A percentile compares a stretch with the other conserved stretches of the same genome.
These are phyloP conservation scores for Calameuta idolon DNA, from an alignment of 2,888 invertebrate genomes.

Conservation along the genomic window DNA sequence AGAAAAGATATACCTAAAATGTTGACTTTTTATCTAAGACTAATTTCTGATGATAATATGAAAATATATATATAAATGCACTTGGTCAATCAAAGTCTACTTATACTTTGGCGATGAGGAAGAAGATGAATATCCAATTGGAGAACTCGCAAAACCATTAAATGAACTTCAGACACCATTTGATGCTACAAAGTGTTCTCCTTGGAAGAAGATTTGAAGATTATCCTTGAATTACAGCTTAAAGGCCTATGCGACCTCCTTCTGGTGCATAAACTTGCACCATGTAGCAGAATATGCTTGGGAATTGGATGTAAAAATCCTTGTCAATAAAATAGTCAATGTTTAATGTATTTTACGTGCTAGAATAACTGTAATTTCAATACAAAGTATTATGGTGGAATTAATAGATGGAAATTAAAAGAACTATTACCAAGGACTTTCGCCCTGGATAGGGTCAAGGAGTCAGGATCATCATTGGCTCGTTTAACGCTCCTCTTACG, in stretches of 20 bases:
- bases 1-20: background rate
- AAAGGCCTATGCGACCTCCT: background rate
- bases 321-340: background rate
- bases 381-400: background rate
- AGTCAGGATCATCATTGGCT: background rate
- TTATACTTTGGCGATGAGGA: background rate
- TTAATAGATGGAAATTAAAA: background rate
- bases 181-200: background rate
- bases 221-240: background rate
- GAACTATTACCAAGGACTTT: background rate
- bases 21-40: background rate
- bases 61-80: background rate
- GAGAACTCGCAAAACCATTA: background rate
- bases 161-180: background rate
- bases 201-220: background rate
- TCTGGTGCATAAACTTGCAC: background rate
- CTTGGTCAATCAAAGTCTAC: background rate
- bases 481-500: slow-evolving; percentile 48
- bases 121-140: background rate
- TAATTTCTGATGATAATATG: background rate
- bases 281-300: background rate
- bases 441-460: background rate
- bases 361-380: background rate
- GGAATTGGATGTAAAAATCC: background rate
- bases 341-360: background rate